These are phyloP conservation scores for Microctonus hyperodae DNA, from an alignment of 2,888 invertebrate species.

Conservation along the genomic window DNA sequence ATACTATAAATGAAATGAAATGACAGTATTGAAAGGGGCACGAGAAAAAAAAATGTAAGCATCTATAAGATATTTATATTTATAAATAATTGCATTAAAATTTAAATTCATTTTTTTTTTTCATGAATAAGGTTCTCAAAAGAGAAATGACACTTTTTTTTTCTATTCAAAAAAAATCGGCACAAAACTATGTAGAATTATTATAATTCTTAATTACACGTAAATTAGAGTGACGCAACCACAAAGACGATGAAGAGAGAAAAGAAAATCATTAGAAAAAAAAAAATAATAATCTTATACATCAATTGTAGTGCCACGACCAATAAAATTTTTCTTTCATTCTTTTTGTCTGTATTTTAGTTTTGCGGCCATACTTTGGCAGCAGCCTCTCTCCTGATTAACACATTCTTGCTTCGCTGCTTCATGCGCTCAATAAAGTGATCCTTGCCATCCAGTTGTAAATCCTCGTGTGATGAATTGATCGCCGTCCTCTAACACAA, in stretches of 20 bases:
- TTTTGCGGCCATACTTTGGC: constrained; percentile 51
- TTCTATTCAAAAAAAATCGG: not conserved
- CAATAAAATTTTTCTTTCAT: not conserved
- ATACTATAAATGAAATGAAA: not conserved
- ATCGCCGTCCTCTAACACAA: constrained; percentile 51
- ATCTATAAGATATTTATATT: not conserved
- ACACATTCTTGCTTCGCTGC: constrained; percentile 58
- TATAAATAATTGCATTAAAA: not conserved
- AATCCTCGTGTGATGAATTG: constrained; percentile 44
- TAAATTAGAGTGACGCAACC: not conserved
- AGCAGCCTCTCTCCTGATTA: constrained; percentile 57
- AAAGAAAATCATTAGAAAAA: constrained; percentile 9
- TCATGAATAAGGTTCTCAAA: constrained; percentile 36
- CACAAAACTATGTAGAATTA: not conserved
- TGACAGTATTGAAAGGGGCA: not conserved
- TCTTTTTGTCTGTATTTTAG: too few relatives aligned
- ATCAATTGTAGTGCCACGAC: not conserved
- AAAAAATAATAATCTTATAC: constrained; percentile 34
- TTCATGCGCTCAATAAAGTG: constrained; percentile 59
- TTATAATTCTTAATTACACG: not conserved
- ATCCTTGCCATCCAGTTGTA: constrained; percentile 53
- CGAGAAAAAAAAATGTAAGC: not conserved
- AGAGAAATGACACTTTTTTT: constrained; percentile 36
- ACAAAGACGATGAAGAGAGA: constrained; percentile 8
- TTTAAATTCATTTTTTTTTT: not conserved